Evolutionary conservation across 2,888 invertebrate species (phyloP).

Genomic region (Ferrisia virgata): DNA sequence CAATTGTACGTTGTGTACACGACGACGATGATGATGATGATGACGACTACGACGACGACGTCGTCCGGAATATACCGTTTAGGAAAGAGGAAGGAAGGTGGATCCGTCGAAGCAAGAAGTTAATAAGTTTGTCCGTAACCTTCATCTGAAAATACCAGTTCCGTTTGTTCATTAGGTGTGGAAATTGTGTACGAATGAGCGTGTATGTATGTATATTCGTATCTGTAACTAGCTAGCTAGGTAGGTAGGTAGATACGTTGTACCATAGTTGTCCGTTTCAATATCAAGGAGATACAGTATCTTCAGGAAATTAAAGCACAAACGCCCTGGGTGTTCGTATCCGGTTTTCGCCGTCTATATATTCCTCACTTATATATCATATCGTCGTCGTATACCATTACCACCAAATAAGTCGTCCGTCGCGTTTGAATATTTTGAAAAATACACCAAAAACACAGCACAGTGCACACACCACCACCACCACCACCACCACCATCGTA

Average conservation of each 20-base stretch:
- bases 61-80: slow-evolving; percentile 27
- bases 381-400: not conserved
- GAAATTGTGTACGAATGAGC: slow-evolving; percentile 29
- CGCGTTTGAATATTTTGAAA: too few species aligned
- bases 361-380: not conserved
- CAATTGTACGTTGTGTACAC: too few species aligned
- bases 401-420: not conserved
- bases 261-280: slow-evolving; percentile 24
- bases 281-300: slow-evolving; percentile 43
- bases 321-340: slow-evolving; percentile 42
- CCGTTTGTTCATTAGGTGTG: slow-evolving; percentile 43
- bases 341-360: slow-evolving; percentile 35
- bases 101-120: slow-evolving; percentile 42
- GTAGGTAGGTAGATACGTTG: too few species aligned
- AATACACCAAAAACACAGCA: too few species aligned
- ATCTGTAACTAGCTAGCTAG: too few species aligned
- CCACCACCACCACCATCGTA: too few species aligned
- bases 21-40: too few species aligned
- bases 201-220: too few species aligned
- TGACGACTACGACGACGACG: too few species aligned
- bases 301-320: slow-evolving; percentile 31
- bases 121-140: slow-evolving; percentile 42
- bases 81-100: slow-evolving; percentile 35
- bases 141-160: slow-evolving; percentile 42
- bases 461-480: too few species aligned